Percentiles rank a stretch among this genome's conserved stretches.
Conservation (phyloP, 2,888 invertebrate genomes). For the Melitaea athalia region DNA sequence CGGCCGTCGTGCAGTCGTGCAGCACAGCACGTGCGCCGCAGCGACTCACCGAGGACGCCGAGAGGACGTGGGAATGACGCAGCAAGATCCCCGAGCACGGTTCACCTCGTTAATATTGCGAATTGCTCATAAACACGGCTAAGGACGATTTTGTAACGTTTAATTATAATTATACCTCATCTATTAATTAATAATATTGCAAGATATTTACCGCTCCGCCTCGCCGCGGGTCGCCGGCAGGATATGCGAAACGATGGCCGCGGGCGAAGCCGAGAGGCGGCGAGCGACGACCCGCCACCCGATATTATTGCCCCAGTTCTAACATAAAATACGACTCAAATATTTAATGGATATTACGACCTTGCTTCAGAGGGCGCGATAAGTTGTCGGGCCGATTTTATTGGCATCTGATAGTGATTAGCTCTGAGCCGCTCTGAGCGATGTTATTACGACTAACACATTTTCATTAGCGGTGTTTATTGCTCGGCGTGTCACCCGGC, state of each 20-base stretch:
- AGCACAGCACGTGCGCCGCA: neutral
- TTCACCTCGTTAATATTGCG: neutral
- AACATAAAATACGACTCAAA: conserved; percentile 13
- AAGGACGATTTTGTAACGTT: neutral
- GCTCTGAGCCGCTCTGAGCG: neutral
- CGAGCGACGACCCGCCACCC: conserved; percentile 21
- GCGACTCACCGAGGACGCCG: neutral
- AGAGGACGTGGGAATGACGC: neutral
- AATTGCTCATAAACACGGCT: neutral
- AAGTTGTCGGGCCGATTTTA: neutral
- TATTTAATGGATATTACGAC: conserved; percentile 4
- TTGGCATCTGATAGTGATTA: conserved; percentile 2
- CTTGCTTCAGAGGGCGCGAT: neutral
- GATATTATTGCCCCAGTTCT: conserved; percentile 11
- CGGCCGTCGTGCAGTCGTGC: too few species aligned
- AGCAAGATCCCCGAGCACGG: neutral
- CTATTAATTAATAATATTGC: neutral
- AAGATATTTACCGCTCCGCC: neutral
- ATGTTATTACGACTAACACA: neutral
- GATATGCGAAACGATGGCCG: conserved; percentile 21
- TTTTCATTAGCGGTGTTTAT: neutral
- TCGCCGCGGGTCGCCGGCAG: conserved; percentile 1
- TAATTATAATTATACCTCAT: neutral
- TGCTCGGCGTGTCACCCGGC: neutral
- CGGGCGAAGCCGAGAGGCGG: conserved; percentile 16